Evolutionary conservation across 1,140 invertebrate species (phyloP).

Genomic region (Delia radicum): DNA sequence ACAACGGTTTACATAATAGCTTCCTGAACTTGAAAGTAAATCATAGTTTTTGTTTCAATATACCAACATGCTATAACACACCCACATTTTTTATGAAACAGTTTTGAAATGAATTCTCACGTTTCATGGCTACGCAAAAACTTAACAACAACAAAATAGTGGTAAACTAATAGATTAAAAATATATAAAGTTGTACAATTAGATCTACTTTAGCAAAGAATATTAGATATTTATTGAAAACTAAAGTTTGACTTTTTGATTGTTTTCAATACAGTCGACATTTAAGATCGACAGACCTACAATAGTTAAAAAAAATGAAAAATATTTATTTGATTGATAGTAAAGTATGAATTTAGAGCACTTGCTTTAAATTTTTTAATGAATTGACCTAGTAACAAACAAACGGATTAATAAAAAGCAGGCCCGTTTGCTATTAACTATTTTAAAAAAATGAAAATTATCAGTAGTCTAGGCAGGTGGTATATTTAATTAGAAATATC

Average conservation of each 20-base stretch:
- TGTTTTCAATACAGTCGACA: no score
- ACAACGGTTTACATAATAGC: conserved; percentile 17
- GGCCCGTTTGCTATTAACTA: background rate
- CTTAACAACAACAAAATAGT: background rate
- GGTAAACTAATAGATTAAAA: no score
- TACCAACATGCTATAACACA: background rate
- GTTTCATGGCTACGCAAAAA: conserved; percentile 20
- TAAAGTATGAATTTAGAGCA: conserved; percentile 13
- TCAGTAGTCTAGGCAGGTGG: background rate
- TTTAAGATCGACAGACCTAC: background rate
- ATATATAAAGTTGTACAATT: background rate
- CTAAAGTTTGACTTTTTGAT: no score
- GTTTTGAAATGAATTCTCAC: background rate
- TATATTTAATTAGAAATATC: no score
- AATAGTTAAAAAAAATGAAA: background rate
- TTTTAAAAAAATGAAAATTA: background rate
- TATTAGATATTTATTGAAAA: background rate
- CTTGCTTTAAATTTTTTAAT: background rate
- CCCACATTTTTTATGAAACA: conserved; percentile 12
- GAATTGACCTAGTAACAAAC: background rate
- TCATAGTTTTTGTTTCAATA: background rate
- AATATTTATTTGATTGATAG: conserved; percentile 10
- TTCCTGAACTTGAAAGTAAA: conserved; percentile 6
- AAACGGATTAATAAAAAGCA: background rate
- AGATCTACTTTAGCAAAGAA: background rate